phyloP scores from a whole-genome alignment of 2,113 vertebrate species.

The Lamprotornis superbus region DNA sequence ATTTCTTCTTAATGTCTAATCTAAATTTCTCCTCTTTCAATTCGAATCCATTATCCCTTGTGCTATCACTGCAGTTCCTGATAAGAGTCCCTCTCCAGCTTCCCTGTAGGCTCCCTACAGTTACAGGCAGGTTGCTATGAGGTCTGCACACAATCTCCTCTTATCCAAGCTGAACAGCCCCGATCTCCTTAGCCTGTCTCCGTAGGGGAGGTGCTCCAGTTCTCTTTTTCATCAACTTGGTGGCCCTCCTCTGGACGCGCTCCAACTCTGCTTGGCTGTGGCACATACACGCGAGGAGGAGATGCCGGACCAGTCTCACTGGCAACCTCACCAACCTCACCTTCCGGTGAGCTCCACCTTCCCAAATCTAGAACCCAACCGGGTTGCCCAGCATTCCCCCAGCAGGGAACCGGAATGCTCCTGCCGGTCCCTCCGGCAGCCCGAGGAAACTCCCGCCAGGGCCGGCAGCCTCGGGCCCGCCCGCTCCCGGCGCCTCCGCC shows the following conservation, averaged over 20 bases:
- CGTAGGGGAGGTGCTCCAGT: fast-evolving
- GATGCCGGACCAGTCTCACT: fast-evolving
- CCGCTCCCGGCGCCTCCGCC: background rate
- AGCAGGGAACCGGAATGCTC: fast-evolving
- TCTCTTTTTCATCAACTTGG: fast-evolving
- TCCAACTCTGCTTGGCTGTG: background rate
- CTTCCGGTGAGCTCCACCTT: fast-evolving
- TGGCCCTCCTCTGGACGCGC: background rate
- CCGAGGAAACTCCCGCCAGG: fast-evolving
- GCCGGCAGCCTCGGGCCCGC: background rate
- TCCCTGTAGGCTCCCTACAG: background rate
- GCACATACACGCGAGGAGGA: fast-evolving
- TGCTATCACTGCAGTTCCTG: background rate
- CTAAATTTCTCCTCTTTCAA: background rate
- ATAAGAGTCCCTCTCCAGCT: too few relatives aligned
- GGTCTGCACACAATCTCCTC: background rate
- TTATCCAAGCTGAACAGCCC: background rate
- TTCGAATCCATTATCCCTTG: background rate
- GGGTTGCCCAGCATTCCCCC: fast-evolving
- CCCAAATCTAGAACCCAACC: fast-evolving
- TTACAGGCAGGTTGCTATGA: fast-evolving
- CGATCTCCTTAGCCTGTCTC: too few relatives aligned
- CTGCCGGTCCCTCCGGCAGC: fast-evolving
- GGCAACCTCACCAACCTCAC: background rate
- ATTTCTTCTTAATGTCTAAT: background rate